Conservation (phyloP, 1,140 invertebrate species). For the Cataglyphis hispanica region DNA sequence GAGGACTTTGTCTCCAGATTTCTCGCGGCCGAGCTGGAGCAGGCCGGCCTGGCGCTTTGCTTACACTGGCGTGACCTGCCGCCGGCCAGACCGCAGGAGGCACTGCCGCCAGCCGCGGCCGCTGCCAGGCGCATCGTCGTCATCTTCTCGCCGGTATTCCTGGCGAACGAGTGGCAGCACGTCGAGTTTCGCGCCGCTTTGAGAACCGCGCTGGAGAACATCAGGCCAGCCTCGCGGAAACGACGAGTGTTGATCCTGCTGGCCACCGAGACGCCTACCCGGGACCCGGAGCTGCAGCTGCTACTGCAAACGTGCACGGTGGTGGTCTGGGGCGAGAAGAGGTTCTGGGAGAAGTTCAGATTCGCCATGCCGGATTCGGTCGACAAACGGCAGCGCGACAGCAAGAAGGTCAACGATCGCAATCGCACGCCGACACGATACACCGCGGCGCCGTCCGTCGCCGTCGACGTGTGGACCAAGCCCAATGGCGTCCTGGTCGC, state of each 20-base stretch:
- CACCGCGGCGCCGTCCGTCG: conserved; percentile 86
- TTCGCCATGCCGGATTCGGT: conserved; percentile 93
- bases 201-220: conserved; percentile 91
- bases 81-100: conserved; percentile 90
- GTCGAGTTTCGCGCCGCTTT: conserved; percentile 90
- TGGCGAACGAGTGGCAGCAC: conserved; percentile 92
- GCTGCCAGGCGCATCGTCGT: conserved; percentile 91
- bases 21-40: conserved; percentile 93
- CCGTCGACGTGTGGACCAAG: conserved; percentile 70
- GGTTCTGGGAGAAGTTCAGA: conserved; percentile 96
- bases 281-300: conserved; percentile 93
- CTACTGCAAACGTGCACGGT: conserved; percentile 94
- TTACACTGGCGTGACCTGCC: conserved; percentile 92
- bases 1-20: conserved; percentile 92
- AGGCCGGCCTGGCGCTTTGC: conserved; percentile 90
- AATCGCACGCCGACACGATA: conserved; percentile 86
- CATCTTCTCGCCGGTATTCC: conserved; percentile 91
- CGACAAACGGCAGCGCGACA: conserved; percentile 78
- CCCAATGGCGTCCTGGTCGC: conserved; percentile 79
- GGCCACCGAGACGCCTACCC: conserved; percentile 89
- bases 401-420: conserved; percentile 82
- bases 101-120: conserved; percentile 92
- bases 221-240: conserved; percentile 89
- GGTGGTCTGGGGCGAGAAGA: conserved; percentile 94
- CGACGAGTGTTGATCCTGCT: conserved; percentile 92